Conservation (phyloP, 2,888 invertebrate genomes). For the Nasonovia ribisnigri region DNA sequence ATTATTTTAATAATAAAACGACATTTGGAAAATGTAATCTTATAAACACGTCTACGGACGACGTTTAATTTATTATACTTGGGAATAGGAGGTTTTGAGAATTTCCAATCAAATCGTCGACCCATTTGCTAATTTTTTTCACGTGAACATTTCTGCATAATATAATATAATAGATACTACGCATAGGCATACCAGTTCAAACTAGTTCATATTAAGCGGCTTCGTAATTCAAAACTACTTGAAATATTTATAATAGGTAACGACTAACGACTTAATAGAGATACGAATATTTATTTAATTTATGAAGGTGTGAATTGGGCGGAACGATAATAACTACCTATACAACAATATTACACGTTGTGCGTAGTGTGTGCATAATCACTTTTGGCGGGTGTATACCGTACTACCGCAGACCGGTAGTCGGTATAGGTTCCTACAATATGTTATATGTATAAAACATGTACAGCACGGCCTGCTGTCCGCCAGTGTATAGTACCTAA, state of each 20-base stretch:
- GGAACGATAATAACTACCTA: background rate
- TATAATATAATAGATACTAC: background rate
- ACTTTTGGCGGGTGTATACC: background rate
- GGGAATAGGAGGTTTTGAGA: constrained; percentile 14
- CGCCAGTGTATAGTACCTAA: background rate
- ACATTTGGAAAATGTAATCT: background rate
- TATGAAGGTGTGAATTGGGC: constrained; percentile 21
- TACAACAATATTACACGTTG: background rate
- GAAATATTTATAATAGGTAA: background rate
- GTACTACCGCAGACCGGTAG: background rate
- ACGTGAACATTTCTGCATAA: background rate
- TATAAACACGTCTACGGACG: background rate
- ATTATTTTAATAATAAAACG: constrained; percentile 22
- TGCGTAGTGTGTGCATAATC: background rate
- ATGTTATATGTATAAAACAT: background rate
- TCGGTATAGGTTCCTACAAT: background rate
- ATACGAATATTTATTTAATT: background rate
- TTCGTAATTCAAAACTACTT: background rate
- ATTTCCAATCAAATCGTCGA: background rate
- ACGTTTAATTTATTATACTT: constrained; percentile 21
- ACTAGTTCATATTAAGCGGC: background rate
- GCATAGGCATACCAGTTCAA: constrained; percentile 2
- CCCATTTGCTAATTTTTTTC: constrained; percentile 18
- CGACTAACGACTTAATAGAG: constrained; percentile 20
- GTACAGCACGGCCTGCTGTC: background rate